Evolutionary conservation across 2,113 vertebrate species (phyloP).

Genomic region (Tetrao urogallus): DNA sequence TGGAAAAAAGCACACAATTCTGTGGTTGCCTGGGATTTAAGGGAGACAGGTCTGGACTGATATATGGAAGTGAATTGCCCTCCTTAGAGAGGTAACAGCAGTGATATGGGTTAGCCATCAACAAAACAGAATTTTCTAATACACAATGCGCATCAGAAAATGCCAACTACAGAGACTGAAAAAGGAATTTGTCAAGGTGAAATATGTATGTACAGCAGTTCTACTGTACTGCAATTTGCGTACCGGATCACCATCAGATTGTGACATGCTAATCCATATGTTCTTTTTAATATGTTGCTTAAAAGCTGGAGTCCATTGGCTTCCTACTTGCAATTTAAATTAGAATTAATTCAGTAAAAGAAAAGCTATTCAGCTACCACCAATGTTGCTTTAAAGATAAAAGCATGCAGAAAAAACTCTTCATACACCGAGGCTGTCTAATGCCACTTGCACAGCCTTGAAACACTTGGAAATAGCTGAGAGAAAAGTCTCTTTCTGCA

Average conservation of each 20-base stretch:
- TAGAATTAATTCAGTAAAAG: background rate
- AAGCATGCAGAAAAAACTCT: background rate
- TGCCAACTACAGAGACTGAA: background rate
- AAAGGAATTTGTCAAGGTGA: background rate
- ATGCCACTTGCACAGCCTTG: background rate
- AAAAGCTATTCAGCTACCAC: background rate
- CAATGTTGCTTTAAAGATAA: background rate
- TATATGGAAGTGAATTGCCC: slow-evolving; percentile 1
- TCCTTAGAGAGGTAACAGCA: background rate
- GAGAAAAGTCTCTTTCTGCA: background rate
- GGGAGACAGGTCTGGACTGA: background rate
- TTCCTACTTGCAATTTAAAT: slow-evolving; percentile 9
- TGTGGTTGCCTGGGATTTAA: background rate
- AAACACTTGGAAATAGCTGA: background rate
- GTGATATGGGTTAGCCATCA: background rate
- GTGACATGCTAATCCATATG: background rate
- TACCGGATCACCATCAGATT: background rate
- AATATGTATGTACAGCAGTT: background rate
- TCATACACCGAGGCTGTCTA: background rate
- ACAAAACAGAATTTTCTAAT: background rate
- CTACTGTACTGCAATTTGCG: background rate
- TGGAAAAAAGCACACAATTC: background rate
- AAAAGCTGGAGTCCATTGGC: background rate
- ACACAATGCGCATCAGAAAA: background rate
- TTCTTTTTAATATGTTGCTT: background rate